These are phyloP conservation scores for Hiodon alosoides DNA, from an alignment of 2,113 vertebrate species.

Conservation along the genomic window DNA sequence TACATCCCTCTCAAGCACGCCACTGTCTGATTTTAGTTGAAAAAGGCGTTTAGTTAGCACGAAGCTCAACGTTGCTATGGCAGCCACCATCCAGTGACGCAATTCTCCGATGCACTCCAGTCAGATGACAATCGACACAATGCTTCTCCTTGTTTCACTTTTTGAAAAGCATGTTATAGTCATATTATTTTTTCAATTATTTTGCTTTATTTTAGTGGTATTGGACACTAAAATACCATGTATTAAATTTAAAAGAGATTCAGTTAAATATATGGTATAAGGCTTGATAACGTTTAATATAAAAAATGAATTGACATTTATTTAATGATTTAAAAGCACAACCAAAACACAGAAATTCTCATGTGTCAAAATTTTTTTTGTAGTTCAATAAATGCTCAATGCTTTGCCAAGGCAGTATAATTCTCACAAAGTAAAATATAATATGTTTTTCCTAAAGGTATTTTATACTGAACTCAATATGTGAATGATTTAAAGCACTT, in stretches of 20 bases:
- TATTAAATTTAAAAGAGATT: neutral
- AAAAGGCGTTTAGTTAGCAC: neutral
- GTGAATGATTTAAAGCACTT: no score
- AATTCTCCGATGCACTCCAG: neutral
- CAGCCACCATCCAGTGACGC: neutral
- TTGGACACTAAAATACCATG: neutral
- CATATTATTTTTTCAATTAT: neutral
- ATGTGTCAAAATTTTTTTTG: neutral
- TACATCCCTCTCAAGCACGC: neutral
- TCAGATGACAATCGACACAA: slow-evolving; percentile 8
- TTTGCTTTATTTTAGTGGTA: neutral
- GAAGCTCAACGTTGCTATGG: neutral
- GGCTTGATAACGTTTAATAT: neutral
- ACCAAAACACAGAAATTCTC: neutral
- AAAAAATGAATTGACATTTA: neutral
- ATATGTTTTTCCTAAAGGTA: no score
- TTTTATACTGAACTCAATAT: no score
- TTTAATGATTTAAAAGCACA: neutral
- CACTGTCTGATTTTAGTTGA: neutral
- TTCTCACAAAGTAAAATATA: no score
- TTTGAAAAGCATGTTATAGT: neutral
- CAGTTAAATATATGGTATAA: neutral
- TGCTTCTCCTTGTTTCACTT: slow-evolving; percentile 2
- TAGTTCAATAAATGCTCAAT: neutral
- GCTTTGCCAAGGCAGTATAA: neutral